Conservation (phyloP, 2,113 vertebrate genomes). For the Sterrhoptilus dennistouni region DNA sequence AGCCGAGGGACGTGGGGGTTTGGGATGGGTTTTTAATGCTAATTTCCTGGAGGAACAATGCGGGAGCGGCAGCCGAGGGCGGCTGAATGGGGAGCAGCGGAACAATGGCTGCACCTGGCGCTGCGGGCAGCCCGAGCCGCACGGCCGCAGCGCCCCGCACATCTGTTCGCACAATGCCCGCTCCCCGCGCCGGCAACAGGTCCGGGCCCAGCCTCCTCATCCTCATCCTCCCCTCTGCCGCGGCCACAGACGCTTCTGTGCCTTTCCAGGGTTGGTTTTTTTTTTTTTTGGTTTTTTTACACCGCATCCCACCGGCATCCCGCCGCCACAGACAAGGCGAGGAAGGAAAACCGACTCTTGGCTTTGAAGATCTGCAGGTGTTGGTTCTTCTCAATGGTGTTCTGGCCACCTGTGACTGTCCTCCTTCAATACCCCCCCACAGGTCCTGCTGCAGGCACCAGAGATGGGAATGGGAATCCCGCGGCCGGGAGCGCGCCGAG, state of each 20-base stretch:
- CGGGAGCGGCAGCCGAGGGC: slow-evolving; percentile 74
- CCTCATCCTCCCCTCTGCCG: background rate
- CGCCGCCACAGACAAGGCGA: background rate
- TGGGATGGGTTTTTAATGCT: slow-evolving; percentile 81
- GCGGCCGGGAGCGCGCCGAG: rapidly evolving
- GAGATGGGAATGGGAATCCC: background rate
- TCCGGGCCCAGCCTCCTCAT: slow-evolving; percentile 13
- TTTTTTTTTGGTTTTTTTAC: background rate
- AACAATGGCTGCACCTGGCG: slow-evolving; percentile 98
- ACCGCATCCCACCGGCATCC: background rate
- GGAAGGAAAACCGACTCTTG: background rate
- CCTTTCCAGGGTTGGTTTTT: background rate
- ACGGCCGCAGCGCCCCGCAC: slow-evolving; percentile 81
- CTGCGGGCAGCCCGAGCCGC: slow-evolving; percentile 76
- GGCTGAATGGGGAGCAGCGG: slow-evolving; percentile 81
- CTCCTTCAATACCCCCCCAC: background rate
- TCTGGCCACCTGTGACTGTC: background rate
- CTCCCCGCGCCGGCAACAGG: slow-evolving; percentile 78
- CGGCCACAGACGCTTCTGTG: rapidly evolving
- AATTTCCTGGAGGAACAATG: slow-evolving; percentile 82
- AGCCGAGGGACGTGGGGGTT: slow-evolving; percentile 76
- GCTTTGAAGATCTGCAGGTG: background rate
- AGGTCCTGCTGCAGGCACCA: rapidly evolving
- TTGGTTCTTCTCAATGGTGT: background rate
- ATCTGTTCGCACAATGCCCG: slow-evolving; percentile 82